Conservation (phyloP, 2,888 invertebrate species). For the Synergus umbraculus region DNA sequence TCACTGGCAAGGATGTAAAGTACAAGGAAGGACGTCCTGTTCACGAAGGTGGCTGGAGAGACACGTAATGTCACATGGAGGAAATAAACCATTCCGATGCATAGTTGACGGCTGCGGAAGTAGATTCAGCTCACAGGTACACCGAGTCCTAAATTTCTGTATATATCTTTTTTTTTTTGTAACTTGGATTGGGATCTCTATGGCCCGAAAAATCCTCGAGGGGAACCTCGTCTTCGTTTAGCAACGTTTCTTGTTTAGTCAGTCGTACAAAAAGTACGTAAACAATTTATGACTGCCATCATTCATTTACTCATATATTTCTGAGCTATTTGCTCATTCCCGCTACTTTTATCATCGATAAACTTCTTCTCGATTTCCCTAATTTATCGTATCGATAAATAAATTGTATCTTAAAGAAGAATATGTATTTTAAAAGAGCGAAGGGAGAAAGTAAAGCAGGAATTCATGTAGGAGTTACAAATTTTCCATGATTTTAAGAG, state of each 20-base stretch:
- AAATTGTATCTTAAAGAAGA: too few relatives aligned
- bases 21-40: slow-evolving; percentile 94
- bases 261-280: neutral
- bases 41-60: slow-evolving; percentile 95
- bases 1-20: slow-evolving; percentile 96
- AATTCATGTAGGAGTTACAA: neutral
- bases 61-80: slow-evolving; percentile 93
- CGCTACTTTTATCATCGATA: neutral
- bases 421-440: neutral
- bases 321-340: too few relatives aligned
- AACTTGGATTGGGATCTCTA: slow-evolving; percentile 13
- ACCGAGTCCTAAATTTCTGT: slow-evolving; percentile 2
- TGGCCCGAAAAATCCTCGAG: slow-evolving; percentile 44
- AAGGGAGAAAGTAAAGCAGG: neutral
- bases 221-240: slow-evolving; percentile 46
- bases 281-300: neutral
- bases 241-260: neutral
- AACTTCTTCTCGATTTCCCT: neutral
- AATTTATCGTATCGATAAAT: neutral
- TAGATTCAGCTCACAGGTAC: slow-evolving; percentile 91
- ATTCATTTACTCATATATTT: neutral
- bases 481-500: neutral
- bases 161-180: neutral
- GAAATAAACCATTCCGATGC: slow-evolving; percentile 95
- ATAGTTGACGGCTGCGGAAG: slow-evolving; percentile 96